Evolutionary conservation across 2,113 vertebrate genomes (phyloP), one percentile per base, ranked within the genome.

Genomic region (Clarias magur): DNA sequence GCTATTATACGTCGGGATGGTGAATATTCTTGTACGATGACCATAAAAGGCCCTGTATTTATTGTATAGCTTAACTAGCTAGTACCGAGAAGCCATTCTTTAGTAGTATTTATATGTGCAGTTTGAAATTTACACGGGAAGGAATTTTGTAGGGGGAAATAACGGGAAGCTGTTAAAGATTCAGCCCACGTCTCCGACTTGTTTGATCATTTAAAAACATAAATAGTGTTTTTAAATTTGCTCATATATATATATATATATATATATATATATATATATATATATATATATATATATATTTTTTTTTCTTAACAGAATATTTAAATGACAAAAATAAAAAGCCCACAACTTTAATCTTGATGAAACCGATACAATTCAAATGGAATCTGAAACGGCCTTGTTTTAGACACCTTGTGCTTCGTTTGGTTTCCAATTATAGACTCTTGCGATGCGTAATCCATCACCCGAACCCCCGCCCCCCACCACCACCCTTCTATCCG

Each of bases 191-290:
- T 56, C 19, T 83, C 53, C n/a, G 62, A 53, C 65, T 65, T 72
- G 19, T 80, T 83, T 21, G 25, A 53, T 65, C 85, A 12, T 63
- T 34, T 67, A 80, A 62, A 42, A 81, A 63, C 67, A 96, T 97
- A 98, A 96, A 97, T 1, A 92, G 96, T 97, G 97, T 95, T 95
- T 96, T 99, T 98, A 97, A 97, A 96, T 95, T 95, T 92, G 94
- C 34, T 34, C 30, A 34, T n/a, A n/a, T n/a, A n/a, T n/a, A n/a
- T n/a, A n/a, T n/a, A n/a, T n/a, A n/a, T n/a, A n/a, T n/a, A n/a
- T n/a, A n/a, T n/a, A n/a, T n/a, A n/a, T n/a, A n/a, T n/a, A n/a
- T n/a, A n/a, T n/a, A n/a, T n/a, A n/a, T n/a, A n/a, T n/a, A n/a
- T n/a, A n/a, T n/a, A n/a, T n/a, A n/a, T n/a, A n/a, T n/a, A n/a